Percentiles rank a stretch among this genome's conserved stretches.
phyloP scores from a whole-genome alignment of 2,113 vertebrate genomes.

The Chamaea fasciata region DNA sequence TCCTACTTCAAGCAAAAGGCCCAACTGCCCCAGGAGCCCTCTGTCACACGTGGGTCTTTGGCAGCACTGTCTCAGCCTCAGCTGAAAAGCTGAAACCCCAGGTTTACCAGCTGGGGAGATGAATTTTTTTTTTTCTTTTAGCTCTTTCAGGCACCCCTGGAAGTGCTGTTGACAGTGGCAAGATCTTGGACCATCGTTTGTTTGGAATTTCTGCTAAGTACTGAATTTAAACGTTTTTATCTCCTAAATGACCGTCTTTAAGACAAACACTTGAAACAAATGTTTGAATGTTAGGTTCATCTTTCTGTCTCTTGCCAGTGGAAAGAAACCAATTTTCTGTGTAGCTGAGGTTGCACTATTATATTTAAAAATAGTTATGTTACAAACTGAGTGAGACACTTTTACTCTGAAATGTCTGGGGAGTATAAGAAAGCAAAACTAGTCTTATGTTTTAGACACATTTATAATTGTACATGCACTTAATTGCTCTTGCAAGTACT shows the following conservation, averaged over 20 bases:
- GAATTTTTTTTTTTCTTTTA: not conserved
- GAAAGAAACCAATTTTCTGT: not conserved
- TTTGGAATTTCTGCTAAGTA: not conserved
- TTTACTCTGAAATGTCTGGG: not conserved
- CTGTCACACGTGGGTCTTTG: not conserved
- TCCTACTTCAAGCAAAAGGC: not conserved
- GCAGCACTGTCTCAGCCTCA: not conserved
- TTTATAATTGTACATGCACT: constrained; percentile 16
- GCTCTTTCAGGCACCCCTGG: not conserved
- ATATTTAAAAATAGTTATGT: not conserved
- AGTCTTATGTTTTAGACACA: not conserved
- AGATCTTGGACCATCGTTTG: not conserved
- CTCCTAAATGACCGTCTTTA: not conserved
- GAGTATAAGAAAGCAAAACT: not conserved
- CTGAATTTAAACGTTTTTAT: not conserved
- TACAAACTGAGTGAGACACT: not conserved
- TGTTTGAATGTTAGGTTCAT: not conserved
- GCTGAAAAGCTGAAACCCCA: not conserved
- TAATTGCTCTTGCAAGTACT: not conserved
- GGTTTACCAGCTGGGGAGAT: not conserved
- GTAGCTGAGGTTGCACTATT: not conserved
- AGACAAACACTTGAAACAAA: not conserved
- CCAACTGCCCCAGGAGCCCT: rapidly evolving
- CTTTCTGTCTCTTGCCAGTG: not conserved
- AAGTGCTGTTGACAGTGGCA: not conserved